Conservation (phyloP, 2,888 invertebrate species). For the Hypercompe scribonia region DNA sequence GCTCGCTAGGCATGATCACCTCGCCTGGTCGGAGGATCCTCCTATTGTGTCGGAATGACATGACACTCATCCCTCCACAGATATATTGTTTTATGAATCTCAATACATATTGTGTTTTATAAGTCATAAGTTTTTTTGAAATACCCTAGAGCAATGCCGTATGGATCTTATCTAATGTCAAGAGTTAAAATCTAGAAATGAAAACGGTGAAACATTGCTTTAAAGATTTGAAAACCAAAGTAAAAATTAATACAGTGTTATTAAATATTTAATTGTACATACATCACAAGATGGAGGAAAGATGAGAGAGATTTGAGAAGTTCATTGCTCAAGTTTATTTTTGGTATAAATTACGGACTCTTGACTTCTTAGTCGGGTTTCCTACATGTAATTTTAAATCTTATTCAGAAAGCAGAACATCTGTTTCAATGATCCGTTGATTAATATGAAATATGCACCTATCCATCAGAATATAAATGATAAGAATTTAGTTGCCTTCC, state of each 20-base stretch:
- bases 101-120: too few relatives aligned
- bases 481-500: too few relatives aligned
- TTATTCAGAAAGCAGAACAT: not conserved
- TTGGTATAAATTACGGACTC: not conserved
- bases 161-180: not conserved
- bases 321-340: not conserved
- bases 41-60: too few relatives aligned
- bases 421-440: not conserved
- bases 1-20: too few relatives aligned
- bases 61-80: too few relatives aligned
- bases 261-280: conserved; percentile 32
- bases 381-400: not conserved
- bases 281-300: not conserved
- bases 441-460: too few relatives aligned
- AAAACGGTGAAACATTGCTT: not conserved
- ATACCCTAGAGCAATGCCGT: too few relatives aligned
- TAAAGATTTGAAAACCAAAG: not conserved
- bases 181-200: not conserved
- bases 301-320: not conserved
- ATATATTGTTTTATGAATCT: too few relatives aligned
- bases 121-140: too few relatives aligned
- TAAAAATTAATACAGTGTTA: conserved; percentile 19
- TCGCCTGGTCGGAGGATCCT: too few relatives aligned
- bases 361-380: too few relatives aligned
- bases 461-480: too few relatives aligned